Evolutionary conservation across 2,888 invertebrate genomes (phyloP).

Genomic region (Metellina segmentata): DNA sequence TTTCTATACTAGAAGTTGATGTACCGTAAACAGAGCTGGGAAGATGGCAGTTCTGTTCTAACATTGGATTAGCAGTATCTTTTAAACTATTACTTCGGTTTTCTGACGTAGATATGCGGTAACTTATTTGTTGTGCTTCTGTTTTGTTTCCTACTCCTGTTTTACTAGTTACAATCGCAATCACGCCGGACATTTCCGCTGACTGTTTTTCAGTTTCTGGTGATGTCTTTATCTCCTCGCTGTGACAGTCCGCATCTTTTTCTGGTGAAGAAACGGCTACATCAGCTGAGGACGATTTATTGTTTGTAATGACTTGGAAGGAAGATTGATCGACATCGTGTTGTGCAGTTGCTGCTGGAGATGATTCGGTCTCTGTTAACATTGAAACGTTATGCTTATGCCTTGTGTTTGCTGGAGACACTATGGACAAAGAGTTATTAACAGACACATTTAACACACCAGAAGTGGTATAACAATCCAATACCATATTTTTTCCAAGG

Average conservation of each 20-base stretch:
- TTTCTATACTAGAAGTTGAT: constrained; percentile 72
- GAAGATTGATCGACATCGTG: neutral
- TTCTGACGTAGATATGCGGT: constrained; percentile 67
- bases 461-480: neutral
- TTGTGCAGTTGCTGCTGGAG: neutral
- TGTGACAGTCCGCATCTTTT: neutral
- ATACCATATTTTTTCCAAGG: neutral
- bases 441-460: constrained; percentile 32
- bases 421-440: constrained; percentile 42
- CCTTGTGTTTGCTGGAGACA: constrained; percentile 3
- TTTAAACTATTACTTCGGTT: constrained; percentile 32
- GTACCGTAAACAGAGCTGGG: constrained; percentile 76
- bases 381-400: neutral
- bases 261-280: neutral
- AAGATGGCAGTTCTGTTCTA: constrained; percentile 62
- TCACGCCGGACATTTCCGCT: constrained; percentile 59
- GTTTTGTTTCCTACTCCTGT: constrained; percentile 15
- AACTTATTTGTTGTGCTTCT: constrained; percentile 59
- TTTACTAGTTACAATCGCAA: neutral
- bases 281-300: neutral
- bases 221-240: neutral
- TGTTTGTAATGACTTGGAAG: neutral
- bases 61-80: constrained; percentile 29
- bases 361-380: neutral
- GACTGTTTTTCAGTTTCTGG: constrained; percentile 23